A percentile compares a stretch with the other conserved stretches of the same genome.
phyloP scores from a whole-genome alignment of 2,797 vertebrate genomes.

The Mormyrops boulengeri region DNA sequence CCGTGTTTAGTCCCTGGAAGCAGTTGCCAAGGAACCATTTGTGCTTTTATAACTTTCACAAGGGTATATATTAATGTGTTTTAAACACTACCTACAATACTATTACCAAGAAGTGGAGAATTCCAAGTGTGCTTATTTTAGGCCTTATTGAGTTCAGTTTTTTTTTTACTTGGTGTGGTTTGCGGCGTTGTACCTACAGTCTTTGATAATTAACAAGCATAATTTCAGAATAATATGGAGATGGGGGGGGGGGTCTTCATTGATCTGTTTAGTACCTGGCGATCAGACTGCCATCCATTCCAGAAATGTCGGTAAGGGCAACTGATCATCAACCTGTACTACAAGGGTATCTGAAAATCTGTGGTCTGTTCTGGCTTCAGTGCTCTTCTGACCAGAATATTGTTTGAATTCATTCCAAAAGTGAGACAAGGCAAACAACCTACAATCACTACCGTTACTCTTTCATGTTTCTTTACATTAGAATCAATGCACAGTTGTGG shows the following conservation, averaged over 20 bases:
- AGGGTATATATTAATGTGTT: not conserved
- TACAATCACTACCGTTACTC: not conserved
- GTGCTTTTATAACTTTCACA: not conserved
- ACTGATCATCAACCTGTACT: not conserved
- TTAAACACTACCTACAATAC: not conserved
- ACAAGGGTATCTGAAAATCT: not conserved
- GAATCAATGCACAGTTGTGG: not conserved
- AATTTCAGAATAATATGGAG: not conserved
- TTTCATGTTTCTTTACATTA: not conserved
- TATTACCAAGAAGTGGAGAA: not conserved
- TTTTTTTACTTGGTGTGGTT: not conserved
- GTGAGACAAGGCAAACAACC: not conserved
- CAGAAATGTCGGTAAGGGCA: not conserved
- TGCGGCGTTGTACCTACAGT: not conserved
- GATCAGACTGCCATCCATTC: not conserved
- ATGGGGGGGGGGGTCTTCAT: not conserved
- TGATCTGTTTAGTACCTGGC: not conserved
- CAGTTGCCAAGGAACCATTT: not conserved
- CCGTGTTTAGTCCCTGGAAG: not conserved
- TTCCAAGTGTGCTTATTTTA: not conserved
- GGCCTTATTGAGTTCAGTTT: not conserved
- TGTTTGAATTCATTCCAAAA: not conserved
- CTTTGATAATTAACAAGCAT: not conserved
- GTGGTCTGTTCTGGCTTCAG: not conserved
- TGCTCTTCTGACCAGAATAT: not conserved